These are phyloP conservation scores for Phanerotoma sp. DNA, from an alignment of 2,888 invertebrate species.

Conservation along the genomic window DNA sequence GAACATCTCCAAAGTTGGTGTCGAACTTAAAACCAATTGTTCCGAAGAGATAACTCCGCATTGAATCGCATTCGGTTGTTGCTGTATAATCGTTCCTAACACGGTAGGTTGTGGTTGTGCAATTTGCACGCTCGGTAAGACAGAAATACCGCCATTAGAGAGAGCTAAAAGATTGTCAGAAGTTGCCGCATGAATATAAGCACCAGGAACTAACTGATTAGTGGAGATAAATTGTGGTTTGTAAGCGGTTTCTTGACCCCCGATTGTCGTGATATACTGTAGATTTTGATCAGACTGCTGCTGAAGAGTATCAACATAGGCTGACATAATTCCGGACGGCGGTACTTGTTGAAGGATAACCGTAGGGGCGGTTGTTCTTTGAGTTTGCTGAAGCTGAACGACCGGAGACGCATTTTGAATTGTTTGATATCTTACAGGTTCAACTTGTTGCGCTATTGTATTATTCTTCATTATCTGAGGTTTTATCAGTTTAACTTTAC, in stretches of 20 bases:
- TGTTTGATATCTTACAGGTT: constrained; percentile 43
- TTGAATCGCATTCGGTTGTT: constrained; percentile 61
- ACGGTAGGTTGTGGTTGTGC: constrained; percentile 52
- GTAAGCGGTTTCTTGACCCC: constrained; percentile 56
- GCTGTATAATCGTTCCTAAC: constrained; percentile 57
- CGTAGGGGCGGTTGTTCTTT: constrained; percentile 62
- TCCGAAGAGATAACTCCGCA: constrained; percentile 61
- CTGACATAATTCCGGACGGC: constrained; percentile 63
- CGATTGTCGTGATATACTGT: constrained; percentile 75
- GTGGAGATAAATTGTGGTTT: constrained; percentile 53
- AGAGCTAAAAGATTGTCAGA: constrained; percentile 51
- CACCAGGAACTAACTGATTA: constrained; percentile 51
- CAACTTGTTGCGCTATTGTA: constrained; percentile 33
- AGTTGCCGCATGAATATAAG: constrained; percentile 49
- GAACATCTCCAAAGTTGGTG: constrained; percentile 67
- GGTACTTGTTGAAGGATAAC: constrained; percentile 71
- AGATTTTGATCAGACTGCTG: constrained; percentile 72
- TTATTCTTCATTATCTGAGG: constrained; percentile 43
- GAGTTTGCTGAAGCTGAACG: constrained; percentile 60
- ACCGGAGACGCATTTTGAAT: constrained; percentile 59
- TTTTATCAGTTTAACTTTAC: constrained; percentile 45
- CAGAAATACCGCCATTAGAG: constrained; percentile 53
- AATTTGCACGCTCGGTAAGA: constrained; percentile 51
- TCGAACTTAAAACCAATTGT: constrained; percentile 65
- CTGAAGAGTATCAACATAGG: constrained; percentile 69